Evolutionary conservation across 1,140 invertebrate genomes (phyloP).

Genomic region (Caerostris extrusa): DNA sequence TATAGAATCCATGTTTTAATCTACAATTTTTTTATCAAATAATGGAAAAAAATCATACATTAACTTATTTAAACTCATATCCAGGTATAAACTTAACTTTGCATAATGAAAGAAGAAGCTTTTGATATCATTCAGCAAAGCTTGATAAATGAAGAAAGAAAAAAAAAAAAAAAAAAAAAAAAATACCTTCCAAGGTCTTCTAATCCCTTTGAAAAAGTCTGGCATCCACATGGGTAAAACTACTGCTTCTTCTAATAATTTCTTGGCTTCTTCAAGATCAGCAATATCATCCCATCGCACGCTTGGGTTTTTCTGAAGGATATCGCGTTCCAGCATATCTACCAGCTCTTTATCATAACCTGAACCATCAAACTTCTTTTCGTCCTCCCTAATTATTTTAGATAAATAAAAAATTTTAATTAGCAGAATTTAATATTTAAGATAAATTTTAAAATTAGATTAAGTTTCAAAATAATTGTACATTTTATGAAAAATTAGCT

Average conservation of each 20-base stretch:
- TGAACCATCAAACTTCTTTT: slow-evolving; percentile 94
- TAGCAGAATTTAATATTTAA: background rate
- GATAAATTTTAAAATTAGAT: too few relatives aligned
- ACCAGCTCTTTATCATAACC: slow-evolving; percentile 96
- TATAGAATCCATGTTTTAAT: too few relatives aligned
- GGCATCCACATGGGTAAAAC: slow-evolving; percentile 99
- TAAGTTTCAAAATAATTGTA: too few relatives aligned
- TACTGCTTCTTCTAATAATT: slow-evolving; percentile 97
- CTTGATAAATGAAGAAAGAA: background rate
- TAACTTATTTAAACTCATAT: background rate
- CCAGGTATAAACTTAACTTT: too few relatives aligned
- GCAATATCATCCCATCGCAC: slow-evolving; percentile 99
- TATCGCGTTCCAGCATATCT: slow-evolving; percentile 97
- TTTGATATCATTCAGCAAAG: background rate
- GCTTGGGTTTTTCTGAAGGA: slow-evolving; percentile 98
- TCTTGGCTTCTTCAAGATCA: slow-evolving; percentile 96
- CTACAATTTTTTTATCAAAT: too few relatives aligned
- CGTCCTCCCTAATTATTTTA: slow-evolving; percentile 82
- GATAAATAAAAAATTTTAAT: slow-evolving; percentile 73
- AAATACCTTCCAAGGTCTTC: slow-evolving; percentile 90
- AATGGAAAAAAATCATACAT: background rate
- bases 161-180: too few relatives aligned
- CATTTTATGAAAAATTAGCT: too few relatives aligned
- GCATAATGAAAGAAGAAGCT: too few relatives aligned
- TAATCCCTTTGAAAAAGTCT: slow-evolving; percentile 98